Conservation (phyloP, 2,888 invertebrate genomes). For the Helleia helle region DNA sequence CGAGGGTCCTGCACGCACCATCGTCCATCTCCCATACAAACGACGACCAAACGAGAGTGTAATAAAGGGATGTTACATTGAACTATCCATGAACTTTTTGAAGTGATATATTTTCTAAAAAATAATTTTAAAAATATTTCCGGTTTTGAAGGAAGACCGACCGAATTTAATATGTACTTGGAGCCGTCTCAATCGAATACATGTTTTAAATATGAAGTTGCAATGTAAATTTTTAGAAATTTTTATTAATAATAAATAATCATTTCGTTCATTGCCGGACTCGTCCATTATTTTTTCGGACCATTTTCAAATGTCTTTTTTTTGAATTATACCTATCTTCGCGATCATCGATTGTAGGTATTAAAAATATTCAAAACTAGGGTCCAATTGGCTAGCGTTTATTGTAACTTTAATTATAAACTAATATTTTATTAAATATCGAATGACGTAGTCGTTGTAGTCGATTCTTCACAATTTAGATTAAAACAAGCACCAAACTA, state of each 20-base stretch:
- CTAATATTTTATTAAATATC: neutral
- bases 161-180: neutral
- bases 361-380: constrained; percentile 42
- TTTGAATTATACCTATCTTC: no score
- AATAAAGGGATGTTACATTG: neutral
- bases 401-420: constrained; percentile 35
- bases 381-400: constrained; percentile 53
- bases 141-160: neutral
- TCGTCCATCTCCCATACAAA: constrained; percentile 37
- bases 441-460: neutral
- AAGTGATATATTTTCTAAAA: constrained; percentile 7
- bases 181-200: neutral
- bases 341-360: no score
- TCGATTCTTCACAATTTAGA: neutral
- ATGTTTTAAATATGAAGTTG: neutral
- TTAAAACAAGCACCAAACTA: neutral
- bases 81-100: neutral
- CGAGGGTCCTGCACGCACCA: constrained; percentile 51
- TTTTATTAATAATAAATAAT: neutral
- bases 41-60: constrained; percentile 34
- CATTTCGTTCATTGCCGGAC: no score
- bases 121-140: neutral
- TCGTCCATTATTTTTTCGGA: neutral
- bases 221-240: constrained; percentile 1
- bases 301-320: neutral